Evolutionary conservation across 2,113 vertebrate species (phyloP).

Genomic region (Seriola rivoliana): DNA sequence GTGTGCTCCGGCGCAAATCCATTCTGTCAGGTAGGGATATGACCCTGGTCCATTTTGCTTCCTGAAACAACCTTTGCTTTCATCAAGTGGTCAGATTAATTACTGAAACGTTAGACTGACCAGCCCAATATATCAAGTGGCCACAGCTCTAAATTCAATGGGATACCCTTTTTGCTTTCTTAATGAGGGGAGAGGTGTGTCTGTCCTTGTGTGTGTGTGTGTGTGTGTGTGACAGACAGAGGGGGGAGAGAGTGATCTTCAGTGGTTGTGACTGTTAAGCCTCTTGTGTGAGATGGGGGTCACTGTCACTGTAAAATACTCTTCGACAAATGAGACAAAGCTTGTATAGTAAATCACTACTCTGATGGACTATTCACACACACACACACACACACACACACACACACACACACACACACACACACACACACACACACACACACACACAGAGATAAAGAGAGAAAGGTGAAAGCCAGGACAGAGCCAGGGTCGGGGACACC

Average conservation of each 20-base stretch:
- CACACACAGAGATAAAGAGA: not conserved
- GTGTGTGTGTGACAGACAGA: not conserved
- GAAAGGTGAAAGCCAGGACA: constrained; percentile 37
- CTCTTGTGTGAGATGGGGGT: constrained; percentile 25
- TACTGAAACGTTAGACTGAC: constrained; percentile 45
- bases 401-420: constrained; percentile 2
- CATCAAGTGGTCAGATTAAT: constrained; percentile 54
- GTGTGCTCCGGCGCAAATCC: constrained; percentile 37
- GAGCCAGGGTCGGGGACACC: constrained; percentile 48
- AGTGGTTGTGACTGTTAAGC: not conserved
- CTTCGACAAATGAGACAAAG: constrained; percentile 42
- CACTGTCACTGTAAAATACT: constrained; percentile 28
- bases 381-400: not conserved
- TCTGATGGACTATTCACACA: constrained; percentile 12
- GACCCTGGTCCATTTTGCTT: constrained; percentile 31
- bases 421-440: constrained; percentile 14
- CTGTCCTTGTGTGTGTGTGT: not conserved
- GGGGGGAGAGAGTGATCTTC: not conserved
- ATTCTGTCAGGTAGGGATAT: constrained; percentile 29
- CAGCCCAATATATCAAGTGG: constrained; percentile 29
- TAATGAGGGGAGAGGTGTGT: not conserved
- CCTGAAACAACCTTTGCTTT: constrained; percentile 47
- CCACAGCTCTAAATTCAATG: constrained; percentile 1
- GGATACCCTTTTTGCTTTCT: not conserved
- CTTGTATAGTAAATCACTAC: constrained; percentile 46